Base-by-base conservation (phyloP, 35 echinoderm and acorn worm species). In the Acanthaster planci region DNA sequence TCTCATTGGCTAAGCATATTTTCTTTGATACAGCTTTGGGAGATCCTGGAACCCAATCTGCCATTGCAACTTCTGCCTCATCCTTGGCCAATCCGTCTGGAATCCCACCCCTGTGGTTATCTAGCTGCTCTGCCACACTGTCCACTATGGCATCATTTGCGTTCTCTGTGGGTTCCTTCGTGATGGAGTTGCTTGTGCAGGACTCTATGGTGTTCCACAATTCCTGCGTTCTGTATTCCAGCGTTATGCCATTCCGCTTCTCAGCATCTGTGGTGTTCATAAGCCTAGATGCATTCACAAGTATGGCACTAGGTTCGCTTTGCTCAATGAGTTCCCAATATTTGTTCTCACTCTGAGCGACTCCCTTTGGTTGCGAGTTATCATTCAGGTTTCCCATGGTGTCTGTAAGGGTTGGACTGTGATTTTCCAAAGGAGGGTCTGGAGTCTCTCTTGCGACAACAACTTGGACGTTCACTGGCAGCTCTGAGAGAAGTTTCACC, bases 381-480 rank as follows among this genome's bases (percentile, higher is more conserved):
- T 72, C 34, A 31, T 72, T 12, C 4, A 31, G 22, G 34, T 29
- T 26, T 31, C 30, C 34, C 19, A 14, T 34, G 3, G 9, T 72
- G 1, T 72, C 7, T 34, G 22, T 26, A 14, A 2, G 10, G 23
- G 23, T 0, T 19, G 64, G 10, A 31, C 21, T 72, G 18, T 19
- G 23, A 31, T 72, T 26, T 34, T 72, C 64, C 26, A 26, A 8
- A 21, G 29, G 64, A 72, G 64, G 5, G 30, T 72, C 58, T 83
- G 52, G 27, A 30, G 40, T 60, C 42, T 55, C 67, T 55, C 86
- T 89, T 19, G 92, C 81, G 23, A 93, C 81, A 29, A 89, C 56
- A 15, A 93, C 52, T 32, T 89, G 67, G 12, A 88, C 77, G 38
- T 89, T 85, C 44, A 89, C n/a, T 0, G 92, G 92, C 30, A 93